Percentiles rank a stretch among this genome's conserved stretches.
phyloP scores from a whole-genome alignment of 2,888 invertebrate genomes.

The Campoletis raptor region DNA sequence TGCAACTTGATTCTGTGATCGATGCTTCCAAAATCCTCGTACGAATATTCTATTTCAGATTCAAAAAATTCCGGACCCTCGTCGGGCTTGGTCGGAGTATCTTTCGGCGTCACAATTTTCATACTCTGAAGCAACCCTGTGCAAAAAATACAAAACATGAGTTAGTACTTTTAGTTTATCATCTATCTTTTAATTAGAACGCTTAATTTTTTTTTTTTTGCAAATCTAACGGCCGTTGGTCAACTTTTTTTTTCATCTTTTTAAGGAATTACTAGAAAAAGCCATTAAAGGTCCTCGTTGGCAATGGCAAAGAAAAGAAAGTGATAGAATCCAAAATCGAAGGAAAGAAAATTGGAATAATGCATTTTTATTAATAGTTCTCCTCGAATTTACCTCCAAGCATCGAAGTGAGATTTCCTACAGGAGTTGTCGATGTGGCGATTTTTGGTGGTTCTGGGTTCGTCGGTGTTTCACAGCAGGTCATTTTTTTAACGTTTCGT shows the following conservation, averaged over 20 bases:
- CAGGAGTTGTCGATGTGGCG: conserved; percentile 71
- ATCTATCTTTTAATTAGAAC: neutral
- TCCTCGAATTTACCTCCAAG: conserved; percentile 84
- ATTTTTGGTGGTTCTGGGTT: conserved; percentile 67
- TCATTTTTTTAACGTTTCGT: conserved; percentile 57
- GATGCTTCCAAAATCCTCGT: conserved; percentile 86
- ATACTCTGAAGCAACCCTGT: conserved; percentile 86
- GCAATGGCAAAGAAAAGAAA: neutral
- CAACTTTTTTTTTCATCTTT: neutral
- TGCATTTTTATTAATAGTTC: neutral
- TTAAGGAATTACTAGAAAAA: neutral
- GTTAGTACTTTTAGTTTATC: neutral
- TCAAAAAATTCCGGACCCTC: conserved; percentile 75
- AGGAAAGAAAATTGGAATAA: neutral
- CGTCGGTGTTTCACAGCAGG: conserved; percentile 47
- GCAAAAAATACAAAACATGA: conserved; percentile 7
- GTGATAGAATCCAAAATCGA: neutral
- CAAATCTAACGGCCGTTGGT: neutral
- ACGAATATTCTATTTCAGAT: conserved; percentile 86
- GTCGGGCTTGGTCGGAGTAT: conserved; percentile 81
- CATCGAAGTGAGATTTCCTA: conserved; percentile 82
- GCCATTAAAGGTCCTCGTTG: neutral
- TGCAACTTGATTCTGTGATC: conserved; percentile 88
- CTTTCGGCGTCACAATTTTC: conserved; percentile 83
- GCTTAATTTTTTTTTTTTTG: neutral